Evolutionary conservation across 2,888 invertebrate genomes (phyloP), one percentile per base, ranked within the genome.

Genomic region (Leucophenga maculata): DNA sequence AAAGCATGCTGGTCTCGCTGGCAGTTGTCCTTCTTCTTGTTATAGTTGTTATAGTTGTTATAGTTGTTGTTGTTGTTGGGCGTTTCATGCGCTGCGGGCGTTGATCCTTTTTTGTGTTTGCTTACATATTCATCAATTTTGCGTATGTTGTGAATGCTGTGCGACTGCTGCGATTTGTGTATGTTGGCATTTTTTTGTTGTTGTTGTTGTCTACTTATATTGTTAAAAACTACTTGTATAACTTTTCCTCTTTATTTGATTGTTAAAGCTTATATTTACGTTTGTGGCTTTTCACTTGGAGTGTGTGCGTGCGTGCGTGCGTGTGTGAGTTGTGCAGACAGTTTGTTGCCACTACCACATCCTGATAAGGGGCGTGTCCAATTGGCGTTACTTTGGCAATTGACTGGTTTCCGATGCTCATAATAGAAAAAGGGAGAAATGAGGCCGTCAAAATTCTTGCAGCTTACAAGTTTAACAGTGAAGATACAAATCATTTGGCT

Each of bases 71-170:
- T 39, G 39, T 39, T 16, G 52, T 52, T 16, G 16, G 20, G 52
- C 18, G 18, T 52, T 52, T 52, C 18, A 52, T 52, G 18, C 52
- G 76, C 81, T 78, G 73, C 71, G 80, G 77, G 78, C 82, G 78
- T 81, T 81, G 82, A 81, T 83, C 81, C 81, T 75, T 81, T 83
- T 81, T 75, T 73, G 20, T 81, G 79, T 81, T 83, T 83, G 80
- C 80, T 81, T 81, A 81, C 81, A 79, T 81, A 83, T 81, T 81
- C 82, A 81, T 83, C 83, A 80, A 83, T 74, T 75, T 82, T 76
- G 8, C 39, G 39, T 39, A 39, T 39, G 39, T 39, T 26, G 26
- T 3, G 26, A 3, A 26, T 26, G 26, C 4, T 26, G 4, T n/a
- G n/a, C n/a, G n/a, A n/a, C n/a, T n/a, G n/a, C n/a, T n/a, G n/a